Evolutionary conservation across 2,113 vertebrate species (phyloP), one percentile per base, ranked within the genome.

Genomic region (Pleuronectes platessa): DNA sequence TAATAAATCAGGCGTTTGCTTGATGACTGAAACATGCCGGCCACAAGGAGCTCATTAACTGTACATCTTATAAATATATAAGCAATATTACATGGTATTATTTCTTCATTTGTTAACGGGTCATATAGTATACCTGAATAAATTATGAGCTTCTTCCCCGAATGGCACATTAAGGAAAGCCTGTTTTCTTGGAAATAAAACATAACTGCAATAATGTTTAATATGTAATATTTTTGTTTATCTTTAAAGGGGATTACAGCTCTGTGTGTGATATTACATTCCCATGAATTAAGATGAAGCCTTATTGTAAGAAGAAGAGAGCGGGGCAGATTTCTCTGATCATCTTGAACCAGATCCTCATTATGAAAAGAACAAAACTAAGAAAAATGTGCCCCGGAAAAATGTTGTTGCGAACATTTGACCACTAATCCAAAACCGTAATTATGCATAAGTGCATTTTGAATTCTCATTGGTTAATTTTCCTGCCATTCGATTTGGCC

Each of bases 401-500:
- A 61, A 74, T 70, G 65, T 53, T 5, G 58, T 21, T 64, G 53
- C 47, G 23, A 26, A 20, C 59, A 20, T 72, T 45, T 68, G 40
- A 47, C 35, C 18, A 27, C 56, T 66, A 56, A 70, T 67, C 0
- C 37, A 68, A 62, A 58, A 35, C 65, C 67, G 5, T 47, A 42
- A 31, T 75, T 56, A 73, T 71, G 47, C 62, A 42, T 58, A 23
- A 58, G 35, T 26, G 3, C 0, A 15, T 23, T 71, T 54, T 15
- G 13, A 79, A 9, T 58, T 56, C 45, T 53, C 24, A 51, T 42
- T 72, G 62, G 62, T 71, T 80, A 37, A 68, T 82, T 82, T 53
- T 51, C 18, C 45, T 68, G 18, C 53, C 53, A 64, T 76, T 66
- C 69, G 73, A 78, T 68, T 70, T 75, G 65, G 68, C 67, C 74